A percentile compares a stretch with the other conserved stretches of the same genome.
phyloP scores from a whole-genome alignment of 2,888 invertebrate genomes.

The Ptychoptera albimana region DNA sequence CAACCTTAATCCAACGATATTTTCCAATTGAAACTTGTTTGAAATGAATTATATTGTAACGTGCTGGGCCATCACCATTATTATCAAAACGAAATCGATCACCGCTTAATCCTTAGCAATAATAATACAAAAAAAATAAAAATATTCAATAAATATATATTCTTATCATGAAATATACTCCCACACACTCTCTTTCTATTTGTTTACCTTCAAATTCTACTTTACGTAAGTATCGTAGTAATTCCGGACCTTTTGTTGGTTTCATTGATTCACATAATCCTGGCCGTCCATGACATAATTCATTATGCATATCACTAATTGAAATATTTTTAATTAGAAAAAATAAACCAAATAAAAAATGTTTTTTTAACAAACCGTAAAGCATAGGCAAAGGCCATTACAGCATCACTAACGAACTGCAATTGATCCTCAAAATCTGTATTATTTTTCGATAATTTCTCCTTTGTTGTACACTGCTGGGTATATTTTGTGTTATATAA shows the following conservation, averaged over 20 bases:
- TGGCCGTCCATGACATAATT: slow-evolving; percentile 54
- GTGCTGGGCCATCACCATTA: slow-evolving; percentile 85
- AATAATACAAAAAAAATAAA: too few species aligned
- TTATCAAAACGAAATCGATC: slow-evolving; percentile 80
- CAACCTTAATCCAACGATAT: slow-evolving; percentile 76
- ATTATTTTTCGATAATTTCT: slow-evolving; percentile 55
- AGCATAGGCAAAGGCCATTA: slow-evolving; percentile 87
- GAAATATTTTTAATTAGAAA: slow-evolving; percentile 1
- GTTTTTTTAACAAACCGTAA: slow-evolving; percentile 41
- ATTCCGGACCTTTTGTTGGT: slow-evolving; percentile 73
- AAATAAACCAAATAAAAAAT: neutral
- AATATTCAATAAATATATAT: too few species aligned
- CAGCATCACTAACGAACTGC: slow-evolving; percentile 93
- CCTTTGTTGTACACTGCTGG: slow-evolving; percentile 57
- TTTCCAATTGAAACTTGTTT: slow-evolving; percentile 58
- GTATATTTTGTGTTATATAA: slow-evolving; percentile 66
- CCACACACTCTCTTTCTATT: neutral
- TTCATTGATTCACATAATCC: slow-evolving; percentile 81
- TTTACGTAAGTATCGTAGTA: slow-evolving; percentile 67
- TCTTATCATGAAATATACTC: too few species aligned
- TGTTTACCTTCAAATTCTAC: slow-evolving; percentile 74
- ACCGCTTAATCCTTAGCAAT: slow-evolving; percentile 58
- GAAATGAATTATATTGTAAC: slow-evolving; percentile 93
- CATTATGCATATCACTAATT: slow-evolving; percentile 68
- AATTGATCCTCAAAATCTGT: slow-evolving; percentile 84